Evolutionary conservation across 2,797 vertebrate genomes (phyloP), one percentile per base, ranked within the genome.

Genomic region (Lagodon rhomboides): DNA sequence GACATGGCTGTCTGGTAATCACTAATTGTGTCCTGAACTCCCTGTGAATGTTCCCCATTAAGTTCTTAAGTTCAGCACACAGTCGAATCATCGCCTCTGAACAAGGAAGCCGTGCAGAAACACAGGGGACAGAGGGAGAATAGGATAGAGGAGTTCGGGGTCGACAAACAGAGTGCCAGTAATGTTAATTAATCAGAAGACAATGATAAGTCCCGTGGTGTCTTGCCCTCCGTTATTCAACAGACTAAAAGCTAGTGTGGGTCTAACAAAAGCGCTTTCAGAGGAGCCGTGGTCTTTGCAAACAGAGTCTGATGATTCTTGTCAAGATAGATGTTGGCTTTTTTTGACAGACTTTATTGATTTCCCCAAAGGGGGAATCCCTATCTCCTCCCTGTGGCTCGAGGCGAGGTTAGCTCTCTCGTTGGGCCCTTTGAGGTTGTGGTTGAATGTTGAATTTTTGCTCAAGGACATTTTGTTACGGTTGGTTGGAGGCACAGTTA

Each of bases 1-100:
- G 92, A 92, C 87, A 55, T 56, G 72, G 83, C 85, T 85, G 80
- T 89, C 85, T 92, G 87, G 76, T 94, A 92, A 94, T 95, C 91
- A 85, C 87, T 93, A 91, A 94, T 93, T 94, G 89, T 93, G 91
- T 93, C 92, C 89, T 91, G 88, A 92, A 94, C 91, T 87, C 85
- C 80, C 79, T 70, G 87, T 83, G 88, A 92, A 93, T 85, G 77
- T 88, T 92, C 86, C 75, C 88, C 82, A 90, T 93, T 93, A 92
- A 79, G 90, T 91, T 93, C 88, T 85, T 90, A 85, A 91, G 82
- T 93, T 92, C 86, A 88, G 84, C 77, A 72, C 79, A 67, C 77
- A 89, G 76, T 64, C 11, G 56, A 89, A 82, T 84, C 85, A 73
- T 77, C 22, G 75, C 69, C 82, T 77, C 49, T 61, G 77, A 88